These are phyloP conservation scores for Apocheima hispidaria DNA, from an alignment of 2,888 invertebrate species.

Conservation along the genomic window DNA sequence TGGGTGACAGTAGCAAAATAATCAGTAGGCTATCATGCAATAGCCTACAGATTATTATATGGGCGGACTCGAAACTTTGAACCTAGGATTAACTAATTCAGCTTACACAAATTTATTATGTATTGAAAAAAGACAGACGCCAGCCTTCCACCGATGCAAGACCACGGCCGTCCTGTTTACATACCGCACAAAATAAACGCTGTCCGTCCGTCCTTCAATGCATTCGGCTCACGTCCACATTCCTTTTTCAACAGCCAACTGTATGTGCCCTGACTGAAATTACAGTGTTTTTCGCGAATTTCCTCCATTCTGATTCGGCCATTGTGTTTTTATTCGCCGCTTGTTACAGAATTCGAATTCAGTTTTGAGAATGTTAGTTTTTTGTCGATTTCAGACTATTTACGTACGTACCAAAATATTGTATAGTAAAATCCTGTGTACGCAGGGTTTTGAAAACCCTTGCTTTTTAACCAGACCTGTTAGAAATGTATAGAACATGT, in stretches of 20 bases:
- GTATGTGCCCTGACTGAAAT: slow-evolving; percentile 81
- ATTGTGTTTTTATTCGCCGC: slow-evolving; percentile 58
- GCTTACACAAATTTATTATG: background rate
- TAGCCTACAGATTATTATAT: no score
- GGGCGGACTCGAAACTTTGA: no score
- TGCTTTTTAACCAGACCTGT: no score
- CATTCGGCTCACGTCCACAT: slow-evolving; percentile 72
- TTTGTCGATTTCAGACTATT: slow-evolving; percentile 44
- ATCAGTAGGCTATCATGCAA: no score
- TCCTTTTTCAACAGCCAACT: slow-evolving; percentile 69
- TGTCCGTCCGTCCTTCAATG: slow-evolving; percentile 58
- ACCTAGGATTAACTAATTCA: no score
- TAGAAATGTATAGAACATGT: no score
- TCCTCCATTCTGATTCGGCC: slow-evolving; percentile 76
- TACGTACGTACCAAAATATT: no score
- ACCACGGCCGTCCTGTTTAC: slow-evolving; percentile 10
- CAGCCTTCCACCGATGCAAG: background rate
- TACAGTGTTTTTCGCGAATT: slow-evolving; percentile 72
- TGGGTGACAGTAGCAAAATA: no score
- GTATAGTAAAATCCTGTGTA: no score
- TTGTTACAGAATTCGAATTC: slow-evolving; percentile 39
- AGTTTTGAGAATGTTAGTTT: slow-evolving; percentile 22
- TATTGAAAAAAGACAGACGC: background rate
- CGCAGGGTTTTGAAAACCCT: no score
- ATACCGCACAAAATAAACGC: slow-evolving; percentile 12